phyloP scores from a whole-genome alignment of 2,888 invertebrate genomes.

The Eumacrocentrus americanus region DNA sequence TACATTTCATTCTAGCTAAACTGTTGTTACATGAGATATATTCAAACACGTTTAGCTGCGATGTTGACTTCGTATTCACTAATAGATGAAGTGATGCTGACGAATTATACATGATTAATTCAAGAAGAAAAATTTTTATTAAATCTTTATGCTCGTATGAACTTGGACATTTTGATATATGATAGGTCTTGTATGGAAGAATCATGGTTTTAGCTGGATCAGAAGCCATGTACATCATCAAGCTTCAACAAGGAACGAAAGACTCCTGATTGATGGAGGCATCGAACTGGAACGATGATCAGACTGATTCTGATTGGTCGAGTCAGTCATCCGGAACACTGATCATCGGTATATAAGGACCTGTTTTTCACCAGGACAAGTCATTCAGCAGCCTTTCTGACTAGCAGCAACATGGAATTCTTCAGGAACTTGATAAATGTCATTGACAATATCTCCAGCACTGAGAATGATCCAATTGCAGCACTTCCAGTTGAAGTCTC shows the following conservation, averaged over 20 bases:
- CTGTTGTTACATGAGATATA: constrained; percentile 23
- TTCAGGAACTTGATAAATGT: neutral
- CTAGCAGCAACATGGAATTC: neutral
- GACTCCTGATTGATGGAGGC: neutral
- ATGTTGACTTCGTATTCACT: constrained; percentile 4
- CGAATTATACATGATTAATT: no score
- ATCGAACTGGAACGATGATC: neutral
- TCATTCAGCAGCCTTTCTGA: neutral
- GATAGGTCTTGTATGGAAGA: no score
- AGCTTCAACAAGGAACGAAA: no score
- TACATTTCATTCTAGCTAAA: constrained; percentile 36
- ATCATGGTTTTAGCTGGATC: no score
- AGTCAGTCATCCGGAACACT: neutral
- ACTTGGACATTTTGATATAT: no score
- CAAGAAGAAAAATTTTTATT: no score
- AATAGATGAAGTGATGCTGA: no score
- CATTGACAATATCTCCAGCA: neutral
- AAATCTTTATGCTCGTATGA: no score
- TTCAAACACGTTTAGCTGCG: neutral
- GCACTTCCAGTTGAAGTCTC: no score
- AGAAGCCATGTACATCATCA: no score
- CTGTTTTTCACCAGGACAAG: neutral
- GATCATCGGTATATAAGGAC: neutral
- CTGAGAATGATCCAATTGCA: neutral
- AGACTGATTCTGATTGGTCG: neutral